Conservation (phyloP, 2,113 vertebrate species). For the Promerops cafer region DNA sequence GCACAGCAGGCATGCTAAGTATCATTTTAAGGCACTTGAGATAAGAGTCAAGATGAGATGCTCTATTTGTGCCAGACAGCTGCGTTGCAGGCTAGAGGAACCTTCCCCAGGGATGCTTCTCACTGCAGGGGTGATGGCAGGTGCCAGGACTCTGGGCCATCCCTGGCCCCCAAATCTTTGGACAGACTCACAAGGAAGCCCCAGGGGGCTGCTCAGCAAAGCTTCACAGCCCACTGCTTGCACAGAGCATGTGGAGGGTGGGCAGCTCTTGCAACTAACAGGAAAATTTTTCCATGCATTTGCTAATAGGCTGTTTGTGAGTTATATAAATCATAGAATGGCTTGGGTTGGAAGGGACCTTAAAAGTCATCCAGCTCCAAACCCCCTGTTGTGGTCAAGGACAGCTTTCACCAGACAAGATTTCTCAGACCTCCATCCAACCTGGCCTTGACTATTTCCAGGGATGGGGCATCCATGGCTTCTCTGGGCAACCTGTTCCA, state of each 20-base stretch:
- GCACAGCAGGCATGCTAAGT: neutral
- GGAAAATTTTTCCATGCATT: neutral
- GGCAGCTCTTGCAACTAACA: neutral
- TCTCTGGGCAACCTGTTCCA: neutral
- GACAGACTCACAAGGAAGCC: neutral
- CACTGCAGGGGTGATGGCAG: neutral
- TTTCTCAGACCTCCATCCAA: neutral
- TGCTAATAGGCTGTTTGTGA: neutral
- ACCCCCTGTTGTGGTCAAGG: rapidly evolving
- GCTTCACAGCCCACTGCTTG: rapidly evolving
- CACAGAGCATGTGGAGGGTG: neutral
- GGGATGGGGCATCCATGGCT: neutral
- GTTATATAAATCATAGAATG: neutral
- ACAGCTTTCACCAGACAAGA: neutral
- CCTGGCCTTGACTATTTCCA: neutral
- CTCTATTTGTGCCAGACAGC: neutral
- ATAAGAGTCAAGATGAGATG: neutral
- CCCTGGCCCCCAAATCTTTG: neutral
- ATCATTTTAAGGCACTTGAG: neutral
- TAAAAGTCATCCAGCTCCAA: neutral
- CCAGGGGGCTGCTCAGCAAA: neutral
- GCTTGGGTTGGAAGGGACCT: neutral
- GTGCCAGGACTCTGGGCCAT: neutral
- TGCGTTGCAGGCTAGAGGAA: neutral
- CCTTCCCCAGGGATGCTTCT: rapidly evolving